Conservation (phyloP, 1,140 invertebrate genomes). For the Drosophila micromelanica region DNA sequence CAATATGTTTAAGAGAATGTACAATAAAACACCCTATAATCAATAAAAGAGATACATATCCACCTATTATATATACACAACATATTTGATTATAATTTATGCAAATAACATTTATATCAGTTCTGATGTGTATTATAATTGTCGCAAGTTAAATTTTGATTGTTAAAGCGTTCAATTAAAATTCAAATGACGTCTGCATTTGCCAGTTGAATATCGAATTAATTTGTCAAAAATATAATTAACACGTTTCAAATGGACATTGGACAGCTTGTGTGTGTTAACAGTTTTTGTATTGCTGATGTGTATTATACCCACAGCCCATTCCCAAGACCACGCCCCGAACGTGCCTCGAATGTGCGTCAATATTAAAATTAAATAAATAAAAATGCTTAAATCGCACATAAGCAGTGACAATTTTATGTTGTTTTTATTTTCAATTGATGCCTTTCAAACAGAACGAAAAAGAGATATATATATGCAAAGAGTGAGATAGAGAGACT, state of each 20-base stretch:
- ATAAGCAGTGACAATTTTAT: not conserved
- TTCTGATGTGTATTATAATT: not conserved
- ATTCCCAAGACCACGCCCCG: slow-evolving; percentile 12
- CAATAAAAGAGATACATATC: too few relatives aligned
- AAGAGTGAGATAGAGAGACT: not conserved
- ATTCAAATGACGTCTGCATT: slow-evolving; percentile 17
- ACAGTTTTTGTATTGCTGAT: too few relatives aligned
- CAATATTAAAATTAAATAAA: slow-evolving; percentile 25
- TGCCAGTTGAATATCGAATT: slow-evolving; percentile 36
- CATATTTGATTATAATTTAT: too few relatives aligned
- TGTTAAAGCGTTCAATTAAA: slow-evolving; percentile 35
- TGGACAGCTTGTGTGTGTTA: not conserved
- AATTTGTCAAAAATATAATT: slow-evolving; percentile 50
- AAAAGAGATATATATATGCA: too few relatives aligned
- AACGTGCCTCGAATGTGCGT: slow-evolving; percentile 35
- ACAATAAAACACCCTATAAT: too few relatives aligned
- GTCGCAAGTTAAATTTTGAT: slow-evolving; percentile 2
- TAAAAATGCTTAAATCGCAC: not conserved
- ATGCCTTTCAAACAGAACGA: not conserved
- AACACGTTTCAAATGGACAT: slow-evolving; percentile 29
- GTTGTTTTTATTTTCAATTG: slow-evolving; percentile 23
- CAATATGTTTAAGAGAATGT: too few relatives aligned
- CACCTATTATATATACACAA: too few relatives aligned
- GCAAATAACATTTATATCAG: too few relatives aligned
- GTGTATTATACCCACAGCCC: not conserved